These are phyloP conservation scores for Cephalotes varians DNA, from an alignment of 2,888 invertebrate species.

Conservation along the genomic window DNA sequence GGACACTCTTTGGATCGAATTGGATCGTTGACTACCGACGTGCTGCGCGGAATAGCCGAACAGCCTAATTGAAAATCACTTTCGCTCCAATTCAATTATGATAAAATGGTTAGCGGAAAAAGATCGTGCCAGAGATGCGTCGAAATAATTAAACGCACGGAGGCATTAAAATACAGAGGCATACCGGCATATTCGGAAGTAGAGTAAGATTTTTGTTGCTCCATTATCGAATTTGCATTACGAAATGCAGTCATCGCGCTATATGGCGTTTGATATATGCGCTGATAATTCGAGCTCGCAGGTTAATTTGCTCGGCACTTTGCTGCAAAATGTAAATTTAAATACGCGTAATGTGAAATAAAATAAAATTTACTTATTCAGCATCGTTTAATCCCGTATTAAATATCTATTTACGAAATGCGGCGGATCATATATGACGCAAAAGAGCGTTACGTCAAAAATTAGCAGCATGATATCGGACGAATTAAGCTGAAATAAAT, in stretches of 20 bases:
- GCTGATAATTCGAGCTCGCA: constrained; percentile 46
- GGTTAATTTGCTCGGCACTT: constrained; percentile 45
- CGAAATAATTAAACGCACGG: constrained; percentile 40
- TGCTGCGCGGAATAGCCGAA: constrained; percentile 28
- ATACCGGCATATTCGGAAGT: constrained; percentile 17
- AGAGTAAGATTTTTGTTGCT: constrained; percentile 49
- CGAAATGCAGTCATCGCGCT: constrained; percentile 16
- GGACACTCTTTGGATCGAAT: constrained; percentile 41
- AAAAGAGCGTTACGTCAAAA: constrained; percentile 32
- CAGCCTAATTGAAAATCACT: constrained; percentile 43
- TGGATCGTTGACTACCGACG: constrained; percentile 37
- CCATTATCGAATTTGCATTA: constrained; percentile 55
- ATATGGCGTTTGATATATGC: constrained; percentile 1
- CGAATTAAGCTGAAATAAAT: constrained; percentile 45
- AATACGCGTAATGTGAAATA: constrained; percentile 46
- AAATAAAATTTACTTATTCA: constrained; percentile 56
- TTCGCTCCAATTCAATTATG: constrained; percentile 43
- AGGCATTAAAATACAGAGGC: constrained; percentile 24
- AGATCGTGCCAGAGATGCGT: constrained; percentile 28
- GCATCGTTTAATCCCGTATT: constrained; percentile 37
- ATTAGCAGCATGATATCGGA: constrained; percentile 29
- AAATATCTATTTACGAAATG: constrained; percentile 44
- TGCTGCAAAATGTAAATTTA: constrained; percentile 38
- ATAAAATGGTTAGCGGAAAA: constrained; percentile 44
- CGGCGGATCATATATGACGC: constrained; percentile 20